Conservation (phyloP, 2,888 invertebrate genomes). For the Caenorhabditis virilis region DNA sequence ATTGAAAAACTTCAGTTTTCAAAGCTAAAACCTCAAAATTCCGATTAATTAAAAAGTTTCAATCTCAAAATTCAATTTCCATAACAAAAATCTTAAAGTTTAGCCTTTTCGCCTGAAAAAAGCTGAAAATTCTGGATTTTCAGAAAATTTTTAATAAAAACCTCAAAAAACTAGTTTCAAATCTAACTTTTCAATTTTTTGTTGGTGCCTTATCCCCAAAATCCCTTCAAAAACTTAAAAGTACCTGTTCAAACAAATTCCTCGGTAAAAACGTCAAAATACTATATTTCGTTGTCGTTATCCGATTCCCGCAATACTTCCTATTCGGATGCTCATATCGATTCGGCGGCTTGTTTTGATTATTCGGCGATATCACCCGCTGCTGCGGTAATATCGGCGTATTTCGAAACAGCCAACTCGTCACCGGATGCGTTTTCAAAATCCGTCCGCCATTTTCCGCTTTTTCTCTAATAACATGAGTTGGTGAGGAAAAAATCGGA, state of each 20-base stretch:
- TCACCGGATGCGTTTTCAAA: conserved; percentile 42
- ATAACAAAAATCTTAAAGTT: not conserved
- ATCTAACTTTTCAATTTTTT: too few relatives aligned
- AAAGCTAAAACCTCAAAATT: not conserved
- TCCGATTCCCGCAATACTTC: conserved; percentile 79
- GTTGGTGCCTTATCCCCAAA: not conserved
- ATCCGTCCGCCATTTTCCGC: conserved; percentile 53
- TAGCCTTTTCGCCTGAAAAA: too few relatives aligned
- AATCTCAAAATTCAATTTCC: not conserved
- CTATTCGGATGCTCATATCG: conserved; percentile 53
- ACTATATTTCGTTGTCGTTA: conserved; percentile 93
- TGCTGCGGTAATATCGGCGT: conserved; percentile 35
- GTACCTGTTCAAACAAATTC: conserved; percentile 84
- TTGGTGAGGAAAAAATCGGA: conserved; percentile 48
- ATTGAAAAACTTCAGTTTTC: not conserved
- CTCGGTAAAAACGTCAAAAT: conserved; percentile 90
- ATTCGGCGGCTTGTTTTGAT: conserved; percentile 36
- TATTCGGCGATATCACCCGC: conserved; percentile 41
- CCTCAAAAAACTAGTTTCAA: too few relatives aligned
- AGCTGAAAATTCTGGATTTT: too few relatives aligned
- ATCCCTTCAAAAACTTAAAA: not conserved
- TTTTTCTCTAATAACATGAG: conserved; percentile 48
- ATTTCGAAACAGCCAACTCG: conserved; percentile 39
- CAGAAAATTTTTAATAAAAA: too few relatives aligned
- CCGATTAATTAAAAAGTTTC: not conserved